phyloP scores from a whole-genome alignment of 37 sponge, comb jelly and placozoan genomes.

The Beroe forskalii region DNA sequence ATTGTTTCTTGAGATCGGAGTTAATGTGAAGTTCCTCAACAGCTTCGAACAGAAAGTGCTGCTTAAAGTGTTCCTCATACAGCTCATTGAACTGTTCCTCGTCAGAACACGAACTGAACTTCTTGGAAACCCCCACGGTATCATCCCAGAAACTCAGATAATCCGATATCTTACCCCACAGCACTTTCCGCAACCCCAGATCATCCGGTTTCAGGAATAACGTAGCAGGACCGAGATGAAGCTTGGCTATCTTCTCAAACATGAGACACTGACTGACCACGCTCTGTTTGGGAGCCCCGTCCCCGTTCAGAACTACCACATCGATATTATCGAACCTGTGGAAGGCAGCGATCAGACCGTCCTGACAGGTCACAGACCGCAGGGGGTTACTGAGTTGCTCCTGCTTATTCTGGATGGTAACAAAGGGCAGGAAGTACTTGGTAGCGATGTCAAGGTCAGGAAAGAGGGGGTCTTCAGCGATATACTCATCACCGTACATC shows the following conservation, averaged over 20 bases:
- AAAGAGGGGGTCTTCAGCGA: not conserved
- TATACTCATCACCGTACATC: not conserved
- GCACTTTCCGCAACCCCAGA: not conserved
- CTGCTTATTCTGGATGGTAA: constrained; percentile 25
- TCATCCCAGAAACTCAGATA: constrained; percentile 20
- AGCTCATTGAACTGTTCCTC: not conserved
- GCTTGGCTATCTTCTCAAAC: constrained; percentile 53
- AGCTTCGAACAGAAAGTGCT: constrained; percentile 25
- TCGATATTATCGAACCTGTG: constrained; percentile 56
- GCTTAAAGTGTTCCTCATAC: constrained; percentile 44
- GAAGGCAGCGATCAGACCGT: constrained; percentile 15
- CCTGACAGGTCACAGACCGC: not conserved
- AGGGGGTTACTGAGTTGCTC: constrained; percentile 40
- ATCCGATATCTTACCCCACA: constrained; percentile 45
- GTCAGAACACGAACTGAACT: not conserved
- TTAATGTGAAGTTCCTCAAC: constrained; percentile 56
- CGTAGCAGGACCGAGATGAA: constrained; percentile 52
- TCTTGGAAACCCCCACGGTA: not conserved
- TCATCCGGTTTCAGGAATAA: constrained; percentile 8
- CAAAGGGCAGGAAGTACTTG: not conserved
- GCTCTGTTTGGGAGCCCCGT: not conserved
- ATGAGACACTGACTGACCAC: not conserved
- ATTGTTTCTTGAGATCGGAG: constrained; percentile 11
- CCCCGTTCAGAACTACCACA: constrained; percentile 17
- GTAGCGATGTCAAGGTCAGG: not conserved